Base-by-base conservation (phyloP, 2,797 vertebrate genomes). In the Alectoris magna region DNA sequence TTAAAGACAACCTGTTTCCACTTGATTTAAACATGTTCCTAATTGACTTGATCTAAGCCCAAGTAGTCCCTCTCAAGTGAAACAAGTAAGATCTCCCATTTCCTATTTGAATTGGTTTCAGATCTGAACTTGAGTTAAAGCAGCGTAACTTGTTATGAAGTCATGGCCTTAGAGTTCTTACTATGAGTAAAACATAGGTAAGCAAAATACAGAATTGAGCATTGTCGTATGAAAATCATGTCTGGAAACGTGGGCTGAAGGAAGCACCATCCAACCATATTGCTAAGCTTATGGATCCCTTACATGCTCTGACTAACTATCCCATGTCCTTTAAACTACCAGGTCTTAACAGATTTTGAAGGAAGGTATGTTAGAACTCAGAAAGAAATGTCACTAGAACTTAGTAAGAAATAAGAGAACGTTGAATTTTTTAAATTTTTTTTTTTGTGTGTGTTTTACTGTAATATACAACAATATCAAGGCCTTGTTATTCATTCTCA, bases 11-110 rank as follows among this genome's bases (percentile, higher is more conserved):
- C 53, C 84, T 91, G 14, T 82, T 96, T 95, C 60, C 36, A 31
- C 43, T 91, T 76, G 51, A 48, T 78, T 81, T 86, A 91, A 90
- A 87, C 17, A 44, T 94, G 34, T 43, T 94, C 53, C 74, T 80
- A 82, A 67, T 16, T 84, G 64, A 59, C 84, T 94, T 87, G 49
- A n/a, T 90, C 71, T 93, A 81, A 91, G 22, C 75, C 84, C 53
- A 82, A 71, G 55, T n/a, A 79, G 34, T 76, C 43, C 60, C 53
- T 77, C 76, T 77, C 31, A 80, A 83, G 31, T 60, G 90, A 79
- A 91, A 56, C n/a, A 66, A 88, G 77, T 74, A 76, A 36, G 41
- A 84, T 91, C 71, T 64, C 39, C 17, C 36, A 14, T 87, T 95
- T 90, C 36, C 64, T 94, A 31, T 44, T 64, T 73, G 49, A 67